Evolutionary conservation across 1,140 invertebrate genomes (phyloP), one percentile per base, ranked within the genome.

Genomic region (Micrasema minimum): DNA sequence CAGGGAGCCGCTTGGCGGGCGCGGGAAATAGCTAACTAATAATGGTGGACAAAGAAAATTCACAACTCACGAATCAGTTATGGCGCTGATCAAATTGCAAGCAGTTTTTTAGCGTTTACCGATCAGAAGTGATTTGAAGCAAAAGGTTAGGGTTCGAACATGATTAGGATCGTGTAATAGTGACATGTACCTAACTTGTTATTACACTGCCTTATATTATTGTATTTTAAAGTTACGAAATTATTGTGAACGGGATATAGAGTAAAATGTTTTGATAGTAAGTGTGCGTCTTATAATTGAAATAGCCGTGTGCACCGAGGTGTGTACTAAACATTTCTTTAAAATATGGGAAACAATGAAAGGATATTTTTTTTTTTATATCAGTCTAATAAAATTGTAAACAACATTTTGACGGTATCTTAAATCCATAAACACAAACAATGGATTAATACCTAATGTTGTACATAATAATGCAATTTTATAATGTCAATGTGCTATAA

Each of bases 41-140:
- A 18, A 22, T 22, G 55, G 35, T 35, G 55, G 10, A 59, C 55
- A 59, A 59, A 59, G 55, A 59, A 38, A 26, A 38, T 11, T 43
- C 35, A 18, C 6, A 35, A 41, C 37, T 59, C 55, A 31, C 26
- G 26, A n/a, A 31, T 31, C 26, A 31, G 55, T 53, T 53, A 53
- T 31, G 50, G 50, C 50, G 55, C 37, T 59, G 55, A 7, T 9
- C 55, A 41, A 41, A 59, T 59, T 59, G 37, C 55, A 3, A 22
- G 37, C 55, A 18, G 35, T 41, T 38, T 38, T 59, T 14, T 46
- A 6, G 14, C 51, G 51, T 55, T 55, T 55, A 55, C 23, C n/a
- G 51, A n/a, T 11, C 22, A 35, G 12, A 12, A 14, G 23, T 48
- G 46, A 48, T 20, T 20, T 48, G 11, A 20, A 31, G 26, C 7